Base-by-base conservation (phyloP, 2,113 vertebrate genomes). In the Etheostoma spectabile region DNA sequence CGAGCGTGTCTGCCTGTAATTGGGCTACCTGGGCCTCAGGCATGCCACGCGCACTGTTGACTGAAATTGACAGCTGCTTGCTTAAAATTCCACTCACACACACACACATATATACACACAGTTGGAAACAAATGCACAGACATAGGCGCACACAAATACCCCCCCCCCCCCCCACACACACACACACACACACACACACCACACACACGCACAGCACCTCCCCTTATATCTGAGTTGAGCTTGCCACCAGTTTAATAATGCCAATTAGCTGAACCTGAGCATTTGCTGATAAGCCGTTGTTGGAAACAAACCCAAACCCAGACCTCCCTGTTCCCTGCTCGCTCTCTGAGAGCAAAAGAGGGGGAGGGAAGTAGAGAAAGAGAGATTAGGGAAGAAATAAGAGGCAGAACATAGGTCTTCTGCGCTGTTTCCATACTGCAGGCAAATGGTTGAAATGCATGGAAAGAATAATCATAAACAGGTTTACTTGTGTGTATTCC, bases 41-140 rank as follows among this genome's bases (percentile, higher is more conserved):
- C 93, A 86, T 84, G 89, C 79, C 87, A 84, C 35, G 85, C 63
- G 38, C 53, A 53, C 42, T 55, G 62, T 82, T 93, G 92, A 94
- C 92, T 92, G 89, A 92, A 93, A 94, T 89, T 92, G 94, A 94
- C 93, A 94, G 92, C 76, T 82, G 83, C 86, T 90, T 88, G 89
- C 90, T 93, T 93, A 89, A 91, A 80, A 94, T 94, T 91, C 86
- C 63, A 57, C 24, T 74, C 80, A 78, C 88, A 82, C 77, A 22
- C 72, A 45, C 24, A 73, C 27, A 66, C 15, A 5, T 48, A 38
- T 56, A 66, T n/a, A 86, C 38, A 74, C 84, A 82, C 79, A 88
- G 84, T 62, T 73, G 78, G 69, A 49, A 88, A 84, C 80, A 84
- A 66, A 86, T 55, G 65, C 67, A 76, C 45, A 21, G 52, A 24